These are phyloP conservation scores for Stenoptilia bipunctidactyla DNA, from an alignment of 2,888 invertebrate species.

Conservation along the genomic window DNA sequence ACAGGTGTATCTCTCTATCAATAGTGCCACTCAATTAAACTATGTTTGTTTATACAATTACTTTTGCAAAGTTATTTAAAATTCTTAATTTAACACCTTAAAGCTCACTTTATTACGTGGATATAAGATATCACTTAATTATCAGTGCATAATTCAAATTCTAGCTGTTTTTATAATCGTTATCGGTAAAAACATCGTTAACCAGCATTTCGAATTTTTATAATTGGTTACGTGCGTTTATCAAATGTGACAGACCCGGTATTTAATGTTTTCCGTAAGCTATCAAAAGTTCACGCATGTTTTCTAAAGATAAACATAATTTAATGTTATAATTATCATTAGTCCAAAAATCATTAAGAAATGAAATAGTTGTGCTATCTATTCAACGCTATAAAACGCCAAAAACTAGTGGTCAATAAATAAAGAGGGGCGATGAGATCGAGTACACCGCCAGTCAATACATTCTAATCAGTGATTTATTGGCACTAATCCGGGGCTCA, in stretches of 20 bases:
- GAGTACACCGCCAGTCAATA: slow-evolving; percentile 66
- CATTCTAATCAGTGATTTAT: slow-evolving; percentile 72
- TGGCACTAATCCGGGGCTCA: slow-evolving; percentile 66
- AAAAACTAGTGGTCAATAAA: slow-evolving; percentile 51
- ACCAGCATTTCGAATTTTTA: slow-evolving; percentile 1
- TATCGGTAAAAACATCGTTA: slow-evolving; percentile 2
- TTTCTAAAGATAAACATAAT: neutral
- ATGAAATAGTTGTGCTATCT: neutral
- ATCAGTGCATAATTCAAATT: slow-evolving; percentile 2
- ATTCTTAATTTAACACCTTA: slow-evolving; percentile 2
- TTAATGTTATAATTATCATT: neutral
- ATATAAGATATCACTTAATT: slow-evolving; percentile 3
- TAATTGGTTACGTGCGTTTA: slow-evolving; percentile 6
- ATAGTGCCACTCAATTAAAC: neutral
- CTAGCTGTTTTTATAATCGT: neutral
- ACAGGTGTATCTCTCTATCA: slow-evolving; percentile 18
- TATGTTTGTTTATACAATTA: slow-evolving; percentile 19
- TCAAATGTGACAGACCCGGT: slow-evolving; percentile 6
- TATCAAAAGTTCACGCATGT: neutral
- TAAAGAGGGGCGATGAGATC: slow-evolving; percentile 40
- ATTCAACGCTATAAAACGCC: slow-evolving; percentile 36
- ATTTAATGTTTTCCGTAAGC: slow-evolving; percentile 1
- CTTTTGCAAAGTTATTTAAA: slow-evolving; percentile 12
- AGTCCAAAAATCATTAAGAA: slow-evolving; percentile 35
- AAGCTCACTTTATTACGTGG: slow-evolving; percentile 4